A percentile compares a stretch with the other conserved stretches of the same genome.
phyloP scores from a whole-genome alignment of 2,797 vertebrate species.

The Phyllotis vaccarum region DNA sequence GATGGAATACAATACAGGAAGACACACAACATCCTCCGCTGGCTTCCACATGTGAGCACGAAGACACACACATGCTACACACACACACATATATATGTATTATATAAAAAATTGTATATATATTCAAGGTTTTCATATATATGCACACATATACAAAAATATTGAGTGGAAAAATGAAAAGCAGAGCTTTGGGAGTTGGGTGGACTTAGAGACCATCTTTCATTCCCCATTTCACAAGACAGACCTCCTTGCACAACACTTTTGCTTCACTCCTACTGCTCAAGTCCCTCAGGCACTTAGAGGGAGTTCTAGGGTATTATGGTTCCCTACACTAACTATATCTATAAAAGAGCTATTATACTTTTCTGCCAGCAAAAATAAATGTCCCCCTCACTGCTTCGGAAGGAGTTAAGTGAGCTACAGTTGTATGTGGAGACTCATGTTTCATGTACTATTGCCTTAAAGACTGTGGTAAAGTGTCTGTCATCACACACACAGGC shows the following conservation, averaged over 20 bases:
- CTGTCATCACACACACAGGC: slow-evolving; percentile 5
- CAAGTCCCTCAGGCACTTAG: background rate
- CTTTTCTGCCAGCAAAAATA: slow-evolving; percentile 31
- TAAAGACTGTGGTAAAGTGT: slow-evolving; percentile 48
- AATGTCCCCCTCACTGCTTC: slow-evolving; percentile 17
- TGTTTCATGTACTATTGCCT: slow-evolving; percentile 21
- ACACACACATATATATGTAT: background rate
- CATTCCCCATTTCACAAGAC: background rate
- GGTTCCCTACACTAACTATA: background rate
- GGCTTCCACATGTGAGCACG: background rate
- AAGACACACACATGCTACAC: background rate
- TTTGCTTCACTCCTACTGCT: background rate
- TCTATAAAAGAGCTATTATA: background rate
- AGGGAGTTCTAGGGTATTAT: background rate
- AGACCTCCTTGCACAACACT: background rate
- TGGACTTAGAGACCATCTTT: background rate
- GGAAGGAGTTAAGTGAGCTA: slow-evolving; percentile 30
- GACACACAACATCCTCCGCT: background rate
- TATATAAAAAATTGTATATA: background rate
- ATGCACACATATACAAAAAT: background rate
- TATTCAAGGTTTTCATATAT: background rate
- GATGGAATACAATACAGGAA: background rate
- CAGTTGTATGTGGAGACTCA: background rate
- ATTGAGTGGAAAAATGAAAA: background rate
- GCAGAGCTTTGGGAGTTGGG: background rate